Conservation (phyloP, 2,797 vertebrate species). For the Acanthornis magna region DNA sequence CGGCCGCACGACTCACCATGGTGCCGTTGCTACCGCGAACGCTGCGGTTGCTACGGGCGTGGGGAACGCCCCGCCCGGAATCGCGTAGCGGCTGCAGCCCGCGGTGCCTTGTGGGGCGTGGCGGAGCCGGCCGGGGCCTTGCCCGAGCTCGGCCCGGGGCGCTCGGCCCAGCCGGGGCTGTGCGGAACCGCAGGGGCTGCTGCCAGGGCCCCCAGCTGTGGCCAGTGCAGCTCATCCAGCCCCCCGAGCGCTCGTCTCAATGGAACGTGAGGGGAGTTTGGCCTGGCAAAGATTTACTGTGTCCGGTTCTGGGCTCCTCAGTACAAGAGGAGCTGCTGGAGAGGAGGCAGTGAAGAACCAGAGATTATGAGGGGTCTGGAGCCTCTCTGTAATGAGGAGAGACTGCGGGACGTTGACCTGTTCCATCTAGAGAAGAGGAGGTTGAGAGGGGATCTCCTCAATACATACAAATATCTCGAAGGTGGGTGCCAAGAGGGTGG, state of each 20-base stretch:
- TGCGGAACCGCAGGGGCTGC: background rate
- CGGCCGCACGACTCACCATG: background rate
- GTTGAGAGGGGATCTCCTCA: background rate
- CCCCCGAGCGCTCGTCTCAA: too few relatives aligned
- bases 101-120: background rate
- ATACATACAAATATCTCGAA: background rate
- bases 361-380: background rate
- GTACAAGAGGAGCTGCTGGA: background rate
- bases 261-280: background rate
- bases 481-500: background rate
- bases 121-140: background rate
- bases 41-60: background rate
- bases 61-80: background rate
- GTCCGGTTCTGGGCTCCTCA: background rate
- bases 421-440: background rate
- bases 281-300: background rate
- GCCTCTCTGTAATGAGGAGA: background rate
- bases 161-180: accelerated
- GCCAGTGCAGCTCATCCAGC: background rate
- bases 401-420: background rate
- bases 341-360: background rate
- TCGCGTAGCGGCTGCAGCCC: background rate
- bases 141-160: background rate
- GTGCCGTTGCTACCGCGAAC: background rate
- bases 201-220: background rate